These are phyloP conservation scores for Lepidurus packardi DNA, from an alignment of 1,140 invertebrate species.

Conservation along the genomic window DNA sequence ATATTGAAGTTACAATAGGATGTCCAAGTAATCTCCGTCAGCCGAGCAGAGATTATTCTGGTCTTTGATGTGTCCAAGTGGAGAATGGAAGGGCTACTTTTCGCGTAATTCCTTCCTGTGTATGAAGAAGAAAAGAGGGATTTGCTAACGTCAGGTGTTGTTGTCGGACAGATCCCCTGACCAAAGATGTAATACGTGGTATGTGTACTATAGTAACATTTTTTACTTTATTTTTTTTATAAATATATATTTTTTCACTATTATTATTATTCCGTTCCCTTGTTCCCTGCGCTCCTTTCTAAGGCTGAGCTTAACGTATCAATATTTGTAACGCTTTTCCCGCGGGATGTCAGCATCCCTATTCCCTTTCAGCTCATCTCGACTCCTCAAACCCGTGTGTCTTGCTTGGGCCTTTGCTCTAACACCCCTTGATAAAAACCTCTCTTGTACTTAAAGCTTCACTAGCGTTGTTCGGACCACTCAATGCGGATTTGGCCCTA, in stretches of 20 bases:
- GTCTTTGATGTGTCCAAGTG: neutral
- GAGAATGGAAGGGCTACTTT: neutral
- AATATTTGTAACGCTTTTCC: slow-evolving; percentile 19
- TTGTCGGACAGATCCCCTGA: neutral
- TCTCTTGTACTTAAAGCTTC: neutral
- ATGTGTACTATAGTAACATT: neutral
- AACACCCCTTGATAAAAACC: neutral
- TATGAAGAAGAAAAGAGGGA: neutral
- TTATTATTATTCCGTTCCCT: neutral
- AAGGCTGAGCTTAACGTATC: slow-evolving; percentile 11
- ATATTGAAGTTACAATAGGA: neutral
- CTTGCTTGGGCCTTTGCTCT: neutral
- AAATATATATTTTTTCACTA: neutral
- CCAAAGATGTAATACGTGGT: neutral
- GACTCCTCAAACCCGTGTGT: neutral
- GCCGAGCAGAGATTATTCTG: neutral
- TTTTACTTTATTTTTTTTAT: neutral
- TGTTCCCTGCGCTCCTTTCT: neutral
- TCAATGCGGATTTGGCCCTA: no score
- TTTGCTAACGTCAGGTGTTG: slow-evolving; percentile 21
- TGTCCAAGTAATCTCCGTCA: neutral
- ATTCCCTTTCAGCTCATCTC: neutral
- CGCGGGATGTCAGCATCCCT: neutral
- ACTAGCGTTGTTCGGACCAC: neutral
- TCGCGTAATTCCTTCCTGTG: neutral